Evolutionary conservation across 1,140 invertebrate genomes (phyloP), one percentile per base, ranked within the genome.

Genomic region (Leucophenga varia): DNA sequence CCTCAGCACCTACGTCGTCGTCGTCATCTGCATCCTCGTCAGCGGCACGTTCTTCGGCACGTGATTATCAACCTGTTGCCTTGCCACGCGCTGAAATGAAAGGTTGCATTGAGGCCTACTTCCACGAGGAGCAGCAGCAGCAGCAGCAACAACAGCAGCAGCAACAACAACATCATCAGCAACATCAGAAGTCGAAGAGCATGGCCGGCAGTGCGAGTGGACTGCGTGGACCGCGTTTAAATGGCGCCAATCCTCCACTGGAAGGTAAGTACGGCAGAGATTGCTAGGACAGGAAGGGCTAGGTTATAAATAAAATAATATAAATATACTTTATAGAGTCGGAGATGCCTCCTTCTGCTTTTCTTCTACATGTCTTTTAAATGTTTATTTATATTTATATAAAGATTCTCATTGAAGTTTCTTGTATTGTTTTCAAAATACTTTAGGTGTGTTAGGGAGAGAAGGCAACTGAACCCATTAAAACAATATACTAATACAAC

Each of bases 41-140:
- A n/a, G n/a, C n/a, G n/a, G n/a, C n/a, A n/a, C n/a, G n/a, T n/a
- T n/a, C n/a, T n/a, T n/a, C n/a, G 48, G 18, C 9, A n/a, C 20
- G 69, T 0, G 70, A 73, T 18, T 76, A 77, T 44, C 72, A 65
- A 65, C 79, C 74, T 35, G 78, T 84, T 2, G 82, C 84, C 0
- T 79, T 87, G 49, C 85, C 86, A 2, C 74, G 86, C 19, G 84
- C 84, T 8, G 86, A 88, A 49, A 84, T 87, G 35, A 87, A 87
- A 71, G 83, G 84, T 42, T 86, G 86, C 57, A 84, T 85, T 47
- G 86, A 86, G 56, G 84, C 85, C 6, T 87, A 86, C 54, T 87
- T 87, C 57, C 76, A 79, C 43, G 85, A 87, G 51, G 69, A 79
- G 50, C 61, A 73, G 35, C 84, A 84, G 54, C 78, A 58, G 17